phyloP scores from a whole-genome alignment of 2,888 invertebrate species.

The Druceiella hillmani region DNA sequence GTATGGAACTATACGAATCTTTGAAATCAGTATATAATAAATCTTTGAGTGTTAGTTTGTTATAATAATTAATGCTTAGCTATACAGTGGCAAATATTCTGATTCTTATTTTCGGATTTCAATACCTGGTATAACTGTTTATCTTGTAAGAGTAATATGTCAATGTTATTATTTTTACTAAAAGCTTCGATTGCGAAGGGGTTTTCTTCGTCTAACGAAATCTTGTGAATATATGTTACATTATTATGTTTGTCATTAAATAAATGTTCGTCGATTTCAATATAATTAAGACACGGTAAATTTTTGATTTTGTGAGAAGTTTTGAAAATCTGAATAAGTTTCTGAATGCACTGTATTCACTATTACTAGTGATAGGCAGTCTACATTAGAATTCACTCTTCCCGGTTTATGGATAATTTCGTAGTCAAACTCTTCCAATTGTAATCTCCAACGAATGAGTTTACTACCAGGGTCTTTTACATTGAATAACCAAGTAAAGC shows the following conservation, averaged over 20 bases:
- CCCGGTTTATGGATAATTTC: constrained; percentile 25
- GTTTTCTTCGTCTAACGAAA: constrained; percentile 4
- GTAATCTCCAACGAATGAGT: constrained; percentile 26
- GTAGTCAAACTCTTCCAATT: constrained; percentile 27
- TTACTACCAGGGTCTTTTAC: constrained; percentile 26
- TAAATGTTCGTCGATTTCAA: constrained; percentile 5
- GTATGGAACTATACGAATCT: background rate
- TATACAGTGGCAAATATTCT: constrained; percentile 9
- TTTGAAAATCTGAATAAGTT: constrained; percentile 6
- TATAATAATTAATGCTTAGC: constrained; percentile 16
- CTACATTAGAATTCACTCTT: constrained; percentile 20
- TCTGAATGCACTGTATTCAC: background rate
- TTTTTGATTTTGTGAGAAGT: background rate
- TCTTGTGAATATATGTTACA: constrained; percentile 2
- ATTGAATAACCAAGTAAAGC: constrained; percentile 24
- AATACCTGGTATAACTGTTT: constrained; percentile 10
- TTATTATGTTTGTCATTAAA: constrained; percentile 1
- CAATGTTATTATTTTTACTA: constrained; percentile 10
- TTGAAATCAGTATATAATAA: constrained; percentile 7
- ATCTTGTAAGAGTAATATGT: constrained; percentile 6
- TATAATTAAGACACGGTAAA: constrained; percentile 1
- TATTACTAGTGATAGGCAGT: constrained; percentile 6
- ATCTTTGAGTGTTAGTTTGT: constrained; percentile 16
- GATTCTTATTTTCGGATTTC: constrained; percentile 6
- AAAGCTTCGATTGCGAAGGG: constrained; percentile 3